Evolutionary conservation across 92 coral and sea anemone species (phyloP).

Genomic region (Umimayanthus kanabou): DNA sequence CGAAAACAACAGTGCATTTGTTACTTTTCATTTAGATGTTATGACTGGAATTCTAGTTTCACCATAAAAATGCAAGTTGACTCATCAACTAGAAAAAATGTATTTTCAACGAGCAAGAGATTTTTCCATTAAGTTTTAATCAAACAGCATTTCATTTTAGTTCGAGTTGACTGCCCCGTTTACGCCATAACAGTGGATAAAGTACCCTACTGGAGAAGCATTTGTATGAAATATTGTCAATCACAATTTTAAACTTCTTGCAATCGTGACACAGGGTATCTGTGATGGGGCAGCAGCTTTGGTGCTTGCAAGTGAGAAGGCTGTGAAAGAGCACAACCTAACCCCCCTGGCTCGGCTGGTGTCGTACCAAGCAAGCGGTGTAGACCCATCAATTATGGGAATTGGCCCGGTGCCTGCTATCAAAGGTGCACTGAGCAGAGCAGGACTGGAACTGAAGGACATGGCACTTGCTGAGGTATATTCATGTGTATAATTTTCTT

Average conservation of each 20-base stretch:
- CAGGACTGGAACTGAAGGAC: constrained; percentile 85
- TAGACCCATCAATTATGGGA: constrained; percentile 99
- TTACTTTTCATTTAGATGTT: too few species aligned
- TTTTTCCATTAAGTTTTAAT: too few species aligned
- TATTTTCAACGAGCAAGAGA: too few species aligned
- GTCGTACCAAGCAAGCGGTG: constrained; percentile 85
- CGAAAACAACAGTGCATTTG: too few species aligned
- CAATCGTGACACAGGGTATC: constrained; percentile 68
- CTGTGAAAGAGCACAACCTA: constrained; percentile 86
- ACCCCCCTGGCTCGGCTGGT: constrained; percentile 91
- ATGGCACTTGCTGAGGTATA: constrained; percentile 92
- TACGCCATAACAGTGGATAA: too few species aligned
- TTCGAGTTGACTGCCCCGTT: too few species aligned
- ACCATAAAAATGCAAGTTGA: too few species aligned
- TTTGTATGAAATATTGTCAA: neutral
- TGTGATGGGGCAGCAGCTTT: constrained; percentile 98
- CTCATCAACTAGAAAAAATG: too few species aligned
- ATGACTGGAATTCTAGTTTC: too few species aligned
- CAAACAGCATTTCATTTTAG: too few species aligned
- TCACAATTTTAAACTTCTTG: neutral
- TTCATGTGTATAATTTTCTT: neutral
- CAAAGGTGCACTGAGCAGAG: constrained; percentile 79
- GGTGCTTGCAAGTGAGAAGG: constrained; percentile 93
- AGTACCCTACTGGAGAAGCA: too few species aligned
- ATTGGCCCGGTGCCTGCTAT: constrained; percentile 98